Percentiles rank a stretch among this genome's conserved stretches.
phyloP scores from a whole-genome alignment of 2,888 invertebrate genomes.

The Germaria angustata region DNA sequence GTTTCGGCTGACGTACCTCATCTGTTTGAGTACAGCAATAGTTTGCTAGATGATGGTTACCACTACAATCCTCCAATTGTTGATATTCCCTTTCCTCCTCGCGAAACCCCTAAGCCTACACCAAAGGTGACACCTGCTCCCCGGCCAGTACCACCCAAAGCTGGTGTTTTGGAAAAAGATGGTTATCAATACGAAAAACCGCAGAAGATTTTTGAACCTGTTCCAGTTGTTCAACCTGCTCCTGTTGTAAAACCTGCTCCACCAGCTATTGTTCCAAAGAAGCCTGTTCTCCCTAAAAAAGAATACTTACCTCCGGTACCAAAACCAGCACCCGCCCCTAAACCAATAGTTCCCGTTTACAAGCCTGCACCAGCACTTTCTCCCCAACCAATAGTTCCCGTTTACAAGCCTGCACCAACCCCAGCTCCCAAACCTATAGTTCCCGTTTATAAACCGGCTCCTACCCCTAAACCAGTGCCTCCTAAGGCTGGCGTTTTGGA shows the following conservation, averaged over 20 bases:
- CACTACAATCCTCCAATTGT: constrained; percentile 72
- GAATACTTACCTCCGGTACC: constrained; percentile 65
- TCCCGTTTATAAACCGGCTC: neutral
- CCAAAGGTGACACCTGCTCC: constrained; percentile 34
- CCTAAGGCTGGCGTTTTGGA: constrained; percentile 68
- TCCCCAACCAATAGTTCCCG: constrained; percentile 28
- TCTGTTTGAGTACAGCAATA: constrained; percentile 75
- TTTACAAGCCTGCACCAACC: constrained; percentile 15
- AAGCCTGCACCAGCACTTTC: constrained; percentile 29
- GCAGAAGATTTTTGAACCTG: constrained; percentile 19
- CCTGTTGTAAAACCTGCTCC: constrained; percentile 20
- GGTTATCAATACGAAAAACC: constrained; percentile 38
- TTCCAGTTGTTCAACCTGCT: constrained; percentile 8
- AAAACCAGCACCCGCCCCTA: constrained; percentile 18
- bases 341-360: constrained; percentile 33
- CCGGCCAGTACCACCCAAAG: constrained; percentile 1
- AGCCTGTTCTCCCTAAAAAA: constrained; percentile 42
- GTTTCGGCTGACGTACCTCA: constrained; percentile 77
- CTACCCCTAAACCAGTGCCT: constrained; percentile 35
- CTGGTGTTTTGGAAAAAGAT: constrained; percentile 25
- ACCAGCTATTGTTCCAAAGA: neutral
- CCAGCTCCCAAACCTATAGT: constrained; percentile 8
- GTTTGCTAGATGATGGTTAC: constrained; percentile 75
- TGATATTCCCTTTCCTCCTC: constrained; percentile 70
- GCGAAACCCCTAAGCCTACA: constrained; percentile 48